Evolutionary conservation across 2,797 vertebrate genomes (phyloP).

Genomic region (Pristis pectinata): DNA sequence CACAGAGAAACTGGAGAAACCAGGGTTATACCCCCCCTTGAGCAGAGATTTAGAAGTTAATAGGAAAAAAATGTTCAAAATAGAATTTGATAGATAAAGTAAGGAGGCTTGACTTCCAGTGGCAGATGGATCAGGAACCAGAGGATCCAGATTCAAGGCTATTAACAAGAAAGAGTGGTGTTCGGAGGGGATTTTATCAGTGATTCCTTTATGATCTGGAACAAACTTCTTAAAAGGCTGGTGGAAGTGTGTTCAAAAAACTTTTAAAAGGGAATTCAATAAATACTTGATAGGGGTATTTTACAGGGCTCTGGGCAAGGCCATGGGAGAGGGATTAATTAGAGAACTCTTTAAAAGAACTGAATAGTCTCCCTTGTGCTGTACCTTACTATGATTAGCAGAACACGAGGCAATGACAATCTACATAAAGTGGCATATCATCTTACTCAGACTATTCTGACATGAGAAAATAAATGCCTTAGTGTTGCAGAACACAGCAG

Average conservation of each 20-base stretch:
- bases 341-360: neutral
- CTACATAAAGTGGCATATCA: neutral
- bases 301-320: neutral
- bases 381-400: neutral
- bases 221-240: neutral
- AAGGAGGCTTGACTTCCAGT: too few relatives aligned
- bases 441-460: too few relatives aligned
- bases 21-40: neutral
- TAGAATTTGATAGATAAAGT: neutral
- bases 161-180: too few relatives aligned
- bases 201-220: neutral
- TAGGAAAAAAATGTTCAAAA: neutral
- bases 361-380: neutral
- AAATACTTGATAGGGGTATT: neutral
- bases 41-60: neutral
- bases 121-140: neutral
- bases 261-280: neutral
- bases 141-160: neutral
- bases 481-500: neutral
- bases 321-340: neutral
- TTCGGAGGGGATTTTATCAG: neutral
- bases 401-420: neutral
- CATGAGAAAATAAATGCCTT: neutral
- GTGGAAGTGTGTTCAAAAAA: neutral
- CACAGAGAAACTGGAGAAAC: neutral